A percentile compares a stretch with the other conserved stretches of the same genome.
Conservation (phyloP, 2,888 invertebrate species). For the Tuberolachnus salignus region DNA sequence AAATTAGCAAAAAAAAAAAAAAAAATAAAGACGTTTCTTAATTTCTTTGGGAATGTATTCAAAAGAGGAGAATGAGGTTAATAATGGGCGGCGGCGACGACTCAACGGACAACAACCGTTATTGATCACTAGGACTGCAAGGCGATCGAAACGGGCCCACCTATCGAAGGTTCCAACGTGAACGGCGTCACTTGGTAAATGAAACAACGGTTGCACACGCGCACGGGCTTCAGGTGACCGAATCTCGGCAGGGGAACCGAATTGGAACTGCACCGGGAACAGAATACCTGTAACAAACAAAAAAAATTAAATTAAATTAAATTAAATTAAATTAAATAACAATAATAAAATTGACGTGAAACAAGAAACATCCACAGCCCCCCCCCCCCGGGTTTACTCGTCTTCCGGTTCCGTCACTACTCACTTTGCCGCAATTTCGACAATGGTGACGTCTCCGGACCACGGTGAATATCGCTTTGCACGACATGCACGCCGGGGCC, state of each 20-base stretch:
- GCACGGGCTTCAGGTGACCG: conserved; percentile 89
- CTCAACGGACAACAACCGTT: background rate
- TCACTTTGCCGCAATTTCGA: conserved; percentile 84
- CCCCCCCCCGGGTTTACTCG: too few relatives aligned
- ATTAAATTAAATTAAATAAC: background rate
- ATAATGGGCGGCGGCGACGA: background rate
- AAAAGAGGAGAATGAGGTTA: background rate
- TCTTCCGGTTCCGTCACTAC: too few relatives aligned
- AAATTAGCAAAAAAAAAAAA: too few relatives aligned
- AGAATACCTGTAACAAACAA: conserved; percentile 79
- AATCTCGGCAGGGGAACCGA: conserved; percentile 90
- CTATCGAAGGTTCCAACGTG: conserved; percentile 61
- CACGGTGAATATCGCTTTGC: conserved; percentile 89
- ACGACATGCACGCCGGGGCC: conserved; percentile 91
- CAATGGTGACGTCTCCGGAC: conserved; percentile 96
- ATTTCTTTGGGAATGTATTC: conserved; percentile 48
- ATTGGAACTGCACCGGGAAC: conserved; percentile 90
- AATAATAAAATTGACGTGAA: too few relatives aligned
- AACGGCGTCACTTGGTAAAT: conserved; percentile 74
- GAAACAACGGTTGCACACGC: conserved; percentile 91
- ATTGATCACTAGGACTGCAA: conserved; percentile 36
- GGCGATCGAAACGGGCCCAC: conserved; percentile 41
- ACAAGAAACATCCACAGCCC: too few relatives aligned
- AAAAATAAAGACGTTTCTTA: conserved; percentile 48
- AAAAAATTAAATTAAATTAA: background rate